These are phyloP conservation scores for Castor canadensis DNA, from an alignment of 2,113 vertebrate genomes.

Conservation along the genomic window DNA sequence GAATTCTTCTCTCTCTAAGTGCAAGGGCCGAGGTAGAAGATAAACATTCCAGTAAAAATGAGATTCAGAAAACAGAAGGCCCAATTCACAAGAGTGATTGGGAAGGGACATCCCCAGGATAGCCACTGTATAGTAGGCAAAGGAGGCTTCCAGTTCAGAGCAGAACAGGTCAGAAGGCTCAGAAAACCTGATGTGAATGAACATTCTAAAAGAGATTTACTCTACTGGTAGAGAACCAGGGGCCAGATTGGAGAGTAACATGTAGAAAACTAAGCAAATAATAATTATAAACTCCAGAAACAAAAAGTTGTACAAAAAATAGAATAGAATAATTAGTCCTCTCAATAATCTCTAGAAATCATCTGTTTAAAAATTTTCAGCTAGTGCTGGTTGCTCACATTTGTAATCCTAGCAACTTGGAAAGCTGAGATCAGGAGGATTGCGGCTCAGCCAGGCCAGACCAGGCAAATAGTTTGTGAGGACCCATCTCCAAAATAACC, in stretches of 20 bases:
- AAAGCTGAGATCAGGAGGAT: too few species aligned
- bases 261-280: conserved; percentile 8
- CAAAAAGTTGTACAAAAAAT: neutral
- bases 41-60: too few species aligned
- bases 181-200: neutral
- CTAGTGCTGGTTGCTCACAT: too few species aligned
- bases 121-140: neutral
- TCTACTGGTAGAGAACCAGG: neutral
- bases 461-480: too few species aligned
- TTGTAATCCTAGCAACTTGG: too few species aligned
- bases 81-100: neutral
- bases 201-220: neutral
- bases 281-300: neutral
- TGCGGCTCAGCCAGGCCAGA: too few species aligned
- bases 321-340: neutral
- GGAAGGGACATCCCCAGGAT: neutral
- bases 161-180: neutral
- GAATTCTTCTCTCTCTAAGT: too few species aligned
- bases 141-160: neutral
- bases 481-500: too few species aligned
- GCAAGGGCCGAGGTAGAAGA: too few species aligned
- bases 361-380: neutral
- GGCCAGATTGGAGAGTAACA: neutral
- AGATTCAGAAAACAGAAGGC: neutral
- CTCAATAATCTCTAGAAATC: neutral